These are phyloP conservation scores for Drosophila robusta DNA, from an alignment of 2,888 invertebrate genomes.

Conservation along the genomic window DNA sequence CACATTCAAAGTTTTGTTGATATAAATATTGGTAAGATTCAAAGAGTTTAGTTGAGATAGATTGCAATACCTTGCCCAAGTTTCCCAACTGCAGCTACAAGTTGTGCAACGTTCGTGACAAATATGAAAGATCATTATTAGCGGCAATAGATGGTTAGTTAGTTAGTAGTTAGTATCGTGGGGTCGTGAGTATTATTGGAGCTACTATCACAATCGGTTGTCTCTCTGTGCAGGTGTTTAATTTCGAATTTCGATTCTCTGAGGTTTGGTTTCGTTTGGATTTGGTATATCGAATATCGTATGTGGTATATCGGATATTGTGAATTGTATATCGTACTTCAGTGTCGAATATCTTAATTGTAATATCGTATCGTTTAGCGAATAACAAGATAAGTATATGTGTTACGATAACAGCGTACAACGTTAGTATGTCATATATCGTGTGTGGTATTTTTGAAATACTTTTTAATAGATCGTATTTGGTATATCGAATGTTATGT, in stretches of 20 bases:
- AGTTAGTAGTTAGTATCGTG: neutral
- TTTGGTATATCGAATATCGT: neutral
- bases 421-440: no score
- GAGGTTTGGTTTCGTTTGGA: neutral
- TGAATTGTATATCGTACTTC: neutral
- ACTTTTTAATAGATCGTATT: neutral
- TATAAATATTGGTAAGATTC: conserved; percentile 5
- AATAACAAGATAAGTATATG: no score
- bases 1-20: neutral
- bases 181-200: conserved; percentile 12
- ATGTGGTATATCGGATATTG: conserved; percentile 2
- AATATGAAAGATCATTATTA: conserved; percentile 60
- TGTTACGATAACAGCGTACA: no score
- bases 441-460: no score
- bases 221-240: conserved; percentile 37
- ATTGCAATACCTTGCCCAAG: conserved; percentile 81
- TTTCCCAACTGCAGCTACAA: conserved; percentile 84
- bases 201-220: conserved; percentile 5
- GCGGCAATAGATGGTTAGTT: conserved; percentile 17
- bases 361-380: no score
- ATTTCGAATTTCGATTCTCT: conserved; percentile 6
- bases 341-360: neutral
- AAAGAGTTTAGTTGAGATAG: conserved; percentile 24
- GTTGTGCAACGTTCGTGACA: conserved; percentile 56
- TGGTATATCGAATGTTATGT: neutral